phyloP scores from a whole-genome alignment of 2,888 invertebrate species.

The Tridacna gigas region DNA sequence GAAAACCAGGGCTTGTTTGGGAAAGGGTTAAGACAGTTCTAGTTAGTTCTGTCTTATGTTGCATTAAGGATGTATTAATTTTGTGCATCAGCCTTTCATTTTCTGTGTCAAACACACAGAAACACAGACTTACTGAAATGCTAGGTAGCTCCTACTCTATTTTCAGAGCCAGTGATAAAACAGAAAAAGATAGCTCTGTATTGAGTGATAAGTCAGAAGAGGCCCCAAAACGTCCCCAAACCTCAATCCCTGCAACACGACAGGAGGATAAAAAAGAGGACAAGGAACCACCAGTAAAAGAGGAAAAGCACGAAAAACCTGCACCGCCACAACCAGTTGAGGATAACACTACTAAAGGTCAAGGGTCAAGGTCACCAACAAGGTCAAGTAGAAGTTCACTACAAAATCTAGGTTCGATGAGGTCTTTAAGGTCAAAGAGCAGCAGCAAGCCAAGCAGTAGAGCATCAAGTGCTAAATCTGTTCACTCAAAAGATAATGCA shows the following conservation, averaged over 20 bases:
- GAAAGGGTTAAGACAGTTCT: no score
- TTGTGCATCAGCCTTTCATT: no score
- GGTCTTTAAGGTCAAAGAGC: conserved; percentile 44
- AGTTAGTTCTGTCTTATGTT: no score
- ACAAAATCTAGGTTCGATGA: conserved; percentile 39
- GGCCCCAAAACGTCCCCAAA: conserved; percentile 14
- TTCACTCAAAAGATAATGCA: conserved; percentile 21
- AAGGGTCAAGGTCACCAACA: conserved; percentile 39
- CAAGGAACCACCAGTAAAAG: neutral
- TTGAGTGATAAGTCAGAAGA: neutral
- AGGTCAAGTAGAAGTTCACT: conserved; percentile 48
- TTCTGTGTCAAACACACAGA: no score
- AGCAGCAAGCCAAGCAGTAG: conserved; percentile 38
- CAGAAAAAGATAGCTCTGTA: neutral
- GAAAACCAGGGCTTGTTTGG: no score
- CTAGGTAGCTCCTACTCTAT: no score
- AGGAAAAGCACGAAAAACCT: conserved; percentile 6
- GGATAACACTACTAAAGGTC: conserved; percentile 15
- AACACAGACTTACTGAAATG: no score
- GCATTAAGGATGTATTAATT: no score
- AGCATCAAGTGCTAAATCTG: conserved; percentile 34
- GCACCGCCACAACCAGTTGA: neutral
- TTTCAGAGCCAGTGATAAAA: conserved; percentile 3
- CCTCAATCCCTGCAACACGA: conserved; percentile 11
- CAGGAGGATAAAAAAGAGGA: neutral